Percentiles rank a stretch among this genome's conserved stretches.
These are phyloP conservation scores for Tyria jacobaeae DNA, from an alignment of 2,888 invertebrate genomes.

Conservation along the genomic window DNA sequence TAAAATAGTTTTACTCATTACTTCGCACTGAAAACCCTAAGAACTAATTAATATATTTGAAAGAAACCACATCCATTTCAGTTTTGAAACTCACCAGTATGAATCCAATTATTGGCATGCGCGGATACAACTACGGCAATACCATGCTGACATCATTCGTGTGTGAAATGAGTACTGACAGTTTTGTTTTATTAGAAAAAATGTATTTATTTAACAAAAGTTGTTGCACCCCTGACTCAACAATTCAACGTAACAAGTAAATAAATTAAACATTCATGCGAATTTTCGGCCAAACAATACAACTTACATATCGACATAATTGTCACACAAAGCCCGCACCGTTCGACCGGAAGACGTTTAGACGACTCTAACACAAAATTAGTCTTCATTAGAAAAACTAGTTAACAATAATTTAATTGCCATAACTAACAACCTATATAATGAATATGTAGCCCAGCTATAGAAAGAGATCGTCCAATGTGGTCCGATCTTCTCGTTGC, in stretches of 20 bases:
- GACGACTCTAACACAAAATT: constrained; percentile 52
- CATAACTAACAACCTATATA: constrained; percentile 31
- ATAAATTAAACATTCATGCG: constrained; percentile 81
- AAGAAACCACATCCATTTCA: constrained; percentile 86
- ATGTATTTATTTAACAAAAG: constrained; percentile 85
- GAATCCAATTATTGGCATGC: constrained; percentile 82
- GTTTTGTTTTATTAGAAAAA: constrained; percentile 76
- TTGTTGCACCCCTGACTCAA: constrained; percentile 81
- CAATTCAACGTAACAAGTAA: constrained; percentile 81
- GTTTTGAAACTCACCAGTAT: constrained; percentile 81
- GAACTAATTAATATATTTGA: constrained; percentile 52
- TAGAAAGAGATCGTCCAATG: constrained; percentile 51
- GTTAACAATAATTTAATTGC: constrained; percentile 38
- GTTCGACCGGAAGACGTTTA: constrained; percentile 58
- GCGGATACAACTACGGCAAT: constrained; percentile 80
- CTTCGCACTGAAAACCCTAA: constrained; percentile 59
- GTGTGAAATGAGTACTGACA: constrained; percentile 78
- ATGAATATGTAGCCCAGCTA: constrained; percentile 28
- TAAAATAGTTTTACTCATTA: constrained; percentile 75
- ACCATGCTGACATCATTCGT: constrained; percentile 86
- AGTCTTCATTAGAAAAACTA: constrained; percentile 46
- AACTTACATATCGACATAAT: constrained; percentile 76
- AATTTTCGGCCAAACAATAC: constrained; percentile 80
- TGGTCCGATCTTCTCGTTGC: constrained; percentile 53
- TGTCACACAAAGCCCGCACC: constrained; percentile 77